Percentiles rank a stretch among this genome's conserved stretches.
phyloP scores from a whole-genome alignment of 2,797 vertebrate genomes.

The Perodicticus potto region DNA sequence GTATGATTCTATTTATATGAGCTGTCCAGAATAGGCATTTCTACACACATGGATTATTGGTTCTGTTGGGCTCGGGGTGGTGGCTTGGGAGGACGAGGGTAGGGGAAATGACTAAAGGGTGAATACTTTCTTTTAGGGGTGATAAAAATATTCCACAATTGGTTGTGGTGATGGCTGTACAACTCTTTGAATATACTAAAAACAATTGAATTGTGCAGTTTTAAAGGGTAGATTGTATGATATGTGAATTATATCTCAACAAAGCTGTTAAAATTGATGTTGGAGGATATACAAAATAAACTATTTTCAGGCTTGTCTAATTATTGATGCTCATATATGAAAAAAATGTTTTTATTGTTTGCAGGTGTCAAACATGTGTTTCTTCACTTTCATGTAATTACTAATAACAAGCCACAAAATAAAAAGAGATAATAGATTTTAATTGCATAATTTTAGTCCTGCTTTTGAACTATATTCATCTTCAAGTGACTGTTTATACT shows the following conservation, averaged over 20 bases:
- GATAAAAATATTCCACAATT: conserved; percentile 59
- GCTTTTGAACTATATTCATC: conserved; percentile 46
- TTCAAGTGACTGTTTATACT: conserved; percentile 18
- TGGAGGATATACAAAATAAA: conserved; percentile 46
- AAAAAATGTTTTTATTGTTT: conserved; percentile 43
- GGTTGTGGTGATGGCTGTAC: neutral
- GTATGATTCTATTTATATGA: conserved; percentile 18
- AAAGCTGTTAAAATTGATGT: conserved; percentile 52
- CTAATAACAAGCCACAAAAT: conserved; percentile 56
- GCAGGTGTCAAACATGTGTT: conserved; percentile 28
- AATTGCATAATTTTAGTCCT: conserved; percentile 46
- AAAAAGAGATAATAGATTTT: conserved; percentile 60
- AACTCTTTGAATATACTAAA: conserved; percentile 23
- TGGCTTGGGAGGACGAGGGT: neutral
- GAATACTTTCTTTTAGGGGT: neutral
- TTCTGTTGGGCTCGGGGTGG: neutral
- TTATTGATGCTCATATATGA: conserved; percentile 32
- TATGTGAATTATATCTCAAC: conserved; percentile 46
- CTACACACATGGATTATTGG: neutral
- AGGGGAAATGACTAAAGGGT: neutral
- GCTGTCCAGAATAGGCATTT: conserved; percentile 19
- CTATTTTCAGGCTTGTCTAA: conserved; percentile 18
- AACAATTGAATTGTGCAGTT: neutral
- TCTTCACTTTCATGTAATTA: conserved; percentile 63
- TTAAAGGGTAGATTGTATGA: conserved; percentile 32